A percentile compares a stretch with the other conserved stretches of the same genome.
Conservation (phyloP, 2,888 invertebrate species). For the Stenchaetothrips biformis region DNA sequence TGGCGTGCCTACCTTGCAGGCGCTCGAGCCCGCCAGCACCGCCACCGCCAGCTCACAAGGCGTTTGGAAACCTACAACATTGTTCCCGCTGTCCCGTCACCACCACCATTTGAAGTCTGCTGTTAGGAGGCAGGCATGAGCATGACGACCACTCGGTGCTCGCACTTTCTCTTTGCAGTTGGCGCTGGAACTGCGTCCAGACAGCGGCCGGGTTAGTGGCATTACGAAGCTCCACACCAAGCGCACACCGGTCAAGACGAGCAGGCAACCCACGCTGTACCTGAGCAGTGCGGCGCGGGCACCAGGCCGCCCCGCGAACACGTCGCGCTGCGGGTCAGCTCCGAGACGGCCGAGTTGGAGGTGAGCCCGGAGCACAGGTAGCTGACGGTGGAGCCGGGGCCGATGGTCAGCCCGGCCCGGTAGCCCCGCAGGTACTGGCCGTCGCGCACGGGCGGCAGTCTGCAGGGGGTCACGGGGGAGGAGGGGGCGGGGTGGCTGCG, state of each 20-base stretch:
- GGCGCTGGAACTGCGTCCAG: too few species aligned
- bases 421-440: slow-evolving; percentile 74
- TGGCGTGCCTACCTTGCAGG: slow-evolving; percentile 35
- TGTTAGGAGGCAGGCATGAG: too few species aligned
- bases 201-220: not conserved
- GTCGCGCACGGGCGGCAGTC: slow-evolving; percentile 60
- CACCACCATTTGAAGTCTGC: too few species aligned
- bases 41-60: not conserved
- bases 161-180: too few species aligned
- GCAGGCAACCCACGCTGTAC: not conserved
- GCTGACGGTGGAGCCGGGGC: slow-evolving; percentile 71
- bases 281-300: not conserved
- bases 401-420: slow-evolving; percentile 71
- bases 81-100: too few species aligned
- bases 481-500: slow-evolving; percentile 14
- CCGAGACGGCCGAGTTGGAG: slow-evolving; percentile 35
- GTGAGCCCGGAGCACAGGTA: slow-evolving; percentile 55
- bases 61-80: too few species aligned
- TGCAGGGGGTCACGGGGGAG: slow-evolving; percentile 57
- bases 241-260: not conserved
- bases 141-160: too few species aligned
- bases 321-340: slow-evolving; percentile 33
- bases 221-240: not conserved
- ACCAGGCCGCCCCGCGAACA: not conserved
- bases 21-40: slow-evolving; percentile 37